These are phyloP conservation scores for Anarhynchus alexandrinus DNA, from an alignment of 2,113 vertebrate species.

Conservation along the genomic window DNA sequence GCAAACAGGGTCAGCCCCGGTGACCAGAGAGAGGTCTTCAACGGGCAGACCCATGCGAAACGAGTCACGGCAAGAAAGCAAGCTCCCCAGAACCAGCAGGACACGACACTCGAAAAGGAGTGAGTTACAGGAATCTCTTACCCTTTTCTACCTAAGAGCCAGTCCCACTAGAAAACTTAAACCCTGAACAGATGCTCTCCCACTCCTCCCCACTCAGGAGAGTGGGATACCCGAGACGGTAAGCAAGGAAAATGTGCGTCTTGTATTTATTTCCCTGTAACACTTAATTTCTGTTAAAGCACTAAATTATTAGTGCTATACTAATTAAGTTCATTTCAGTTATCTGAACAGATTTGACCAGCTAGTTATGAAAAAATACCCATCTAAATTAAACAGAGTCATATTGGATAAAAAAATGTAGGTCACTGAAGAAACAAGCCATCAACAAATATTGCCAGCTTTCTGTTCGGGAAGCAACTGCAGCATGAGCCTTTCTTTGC, in stretches of 20 bases:
- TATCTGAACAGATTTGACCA: not conserved
- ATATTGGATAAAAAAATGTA: not conserved
- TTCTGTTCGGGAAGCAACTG: not conserved
- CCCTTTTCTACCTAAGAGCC: not conserved
- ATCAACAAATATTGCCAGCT: not conserved
- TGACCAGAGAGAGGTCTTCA: not conserved
- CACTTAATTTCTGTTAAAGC: not conserved
- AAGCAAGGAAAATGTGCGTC: not conserved
- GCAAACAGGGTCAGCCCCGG: not conserved
- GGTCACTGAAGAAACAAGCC: not conserved
- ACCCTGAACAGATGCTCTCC: not conserved
- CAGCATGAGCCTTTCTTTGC: not conserved
- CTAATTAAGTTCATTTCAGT: not conserved
- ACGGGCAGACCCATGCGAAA: not conserved
- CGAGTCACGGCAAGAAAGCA: not conserved
- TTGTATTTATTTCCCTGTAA: not conserved
- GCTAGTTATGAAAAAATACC: not conserved
- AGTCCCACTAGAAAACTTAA: not conserved
- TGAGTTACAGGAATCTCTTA: not conserved
- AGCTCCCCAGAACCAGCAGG: not conserved
- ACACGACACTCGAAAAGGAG: not conserved
- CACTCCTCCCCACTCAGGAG: not conserved
- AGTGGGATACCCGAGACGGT: rapidly evolving
- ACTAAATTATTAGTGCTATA: not conserved
- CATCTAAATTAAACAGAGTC: not conserved